A percentile compares a stretch with the other conserved stretches of the same genome.
These are phyloP conservation scores for Dascillus cervinus DNA, from an alignment of 2,888 invertebrate genomes.

Conservation along the genomic window DNA sequence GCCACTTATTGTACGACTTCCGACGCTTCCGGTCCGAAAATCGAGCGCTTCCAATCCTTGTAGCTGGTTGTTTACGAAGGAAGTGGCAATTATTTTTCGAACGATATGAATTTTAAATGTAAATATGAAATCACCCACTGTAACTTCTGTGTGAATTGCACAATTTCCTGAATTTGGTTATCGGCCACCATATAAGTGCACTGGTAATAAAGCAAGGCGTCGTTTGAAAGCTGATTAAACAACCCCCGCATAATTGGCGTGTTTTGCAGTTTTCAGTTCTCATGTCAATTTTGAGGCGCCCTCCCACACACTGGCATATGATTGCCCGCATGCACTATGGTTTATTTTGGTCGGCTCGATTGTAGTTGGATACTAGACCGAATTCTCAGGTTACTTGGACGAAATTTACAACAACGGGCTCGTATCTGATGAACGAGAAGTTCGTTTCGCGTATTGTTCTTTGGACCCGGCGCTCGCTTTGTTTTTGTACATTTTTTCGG, in stretches of 20 bases:
- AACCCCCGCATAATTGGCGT: slow-evolving; percentile 21
- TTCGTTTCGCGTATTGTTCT: slow-evolving; percentile 16
- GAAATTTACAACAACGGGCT: slow-evolving; percentile 14
- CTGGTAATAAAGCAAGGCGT: slow-evolving; percentile 10
- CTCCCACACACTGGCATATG: slow-evolving; percentile 26
- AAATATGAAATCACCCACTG: too few relatives aligned
- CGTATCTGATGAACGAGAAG: slow-evolving; percentile 15
- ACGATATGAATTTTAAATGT: too few relatives aligned
- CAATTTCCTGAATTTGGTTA: too few relatives aligned
- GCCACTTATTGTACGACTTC: slow-evolving; percentile 12
- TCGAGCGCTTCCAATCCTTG: too few relatives aligned
- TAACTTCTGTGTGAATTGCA: too few relatives aligned
- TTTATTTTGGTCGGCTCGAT: slow-evolving; percentile 27
- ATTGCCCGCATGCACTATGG: slow-evolving; percentile 23
- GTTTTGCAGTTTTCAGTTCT: slow-evolving; percentile 21
- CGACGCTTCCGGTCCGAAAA: slow-evolving; percentile 15
- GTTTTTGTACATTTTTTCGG: too few relatives aligned
- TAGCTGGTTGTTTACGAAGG: too few relatives aligned
- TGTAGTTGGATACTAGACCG: slow-evolving; percentile 31
- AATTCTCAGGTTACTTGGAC: slow-evolving; percentile 25
- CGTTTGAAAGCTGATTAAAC: slow-evolving; percentile 22
- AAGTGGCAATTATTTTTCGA: too few relatives aligned
- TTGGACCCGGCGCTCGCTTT: too few relatives aligned
- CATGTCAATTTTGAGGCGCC: slow-evolving; percentile 20
- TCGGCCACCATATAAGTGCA: slow-evolving; percentile 21